A percentile compares a stretch with the other conserved stretches of the same genome.
phyloP scores from a whole-genome alignment of 2,797 vertebrate genomes.

The Crocidura indochinensis region DNA sequence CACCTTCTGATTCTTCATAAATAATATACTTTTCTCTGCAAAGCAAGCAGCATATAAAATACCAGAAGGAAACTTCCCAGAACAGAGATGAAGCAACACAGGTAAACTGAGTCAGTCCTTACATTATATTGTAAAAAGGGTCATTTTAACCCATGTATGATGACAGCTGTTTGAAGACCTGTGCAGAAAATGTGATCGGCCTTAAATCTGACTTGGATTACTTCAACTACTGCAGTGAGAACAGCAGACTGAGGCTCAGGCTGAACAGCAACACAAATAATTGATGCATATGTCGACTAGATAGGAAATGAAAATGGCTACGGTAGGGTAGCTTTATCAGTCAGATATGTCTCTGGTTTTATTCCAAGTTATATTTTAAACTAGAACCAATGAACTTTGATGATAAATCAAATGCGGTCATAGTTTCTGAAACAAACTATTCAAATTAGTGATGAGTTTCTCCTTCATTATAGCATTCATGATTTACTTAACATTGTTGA shows the following conservation, averaged over 20 bases:
- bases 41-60: neutral
- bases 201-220: neutral
- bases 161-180: neutral
- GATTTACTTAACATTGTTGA: conserved; percentile 19
- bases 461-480: neutral
- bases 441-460: neutral
- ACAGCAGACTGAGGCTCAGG: neutral
- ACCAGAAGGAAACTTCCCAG: neutral
- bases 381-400: neutral
- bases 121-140: neutral
- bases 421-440: neutral
- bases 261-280: neutral
- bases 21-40: neutral
- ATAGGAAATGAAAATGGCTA: neutral
- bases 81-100: neutral
- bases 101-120: neutral
- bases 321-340: too few relatives aligned
- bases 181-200: neutral
- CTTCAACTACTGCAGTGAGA: neutral
- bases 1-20: too few relatives aligned
- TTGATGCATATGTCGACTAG: neutral
- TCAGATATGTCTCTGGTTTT: neutral
- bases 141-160: neutral
- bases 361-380: conserved; percentile 22
- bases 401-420: neutral